Evolutionary conservation across 1,140 invertebrate species (phyloP), one percentile per base, ranked within the genome.

Genomic region (Nasonia vitripennis): DNA sequence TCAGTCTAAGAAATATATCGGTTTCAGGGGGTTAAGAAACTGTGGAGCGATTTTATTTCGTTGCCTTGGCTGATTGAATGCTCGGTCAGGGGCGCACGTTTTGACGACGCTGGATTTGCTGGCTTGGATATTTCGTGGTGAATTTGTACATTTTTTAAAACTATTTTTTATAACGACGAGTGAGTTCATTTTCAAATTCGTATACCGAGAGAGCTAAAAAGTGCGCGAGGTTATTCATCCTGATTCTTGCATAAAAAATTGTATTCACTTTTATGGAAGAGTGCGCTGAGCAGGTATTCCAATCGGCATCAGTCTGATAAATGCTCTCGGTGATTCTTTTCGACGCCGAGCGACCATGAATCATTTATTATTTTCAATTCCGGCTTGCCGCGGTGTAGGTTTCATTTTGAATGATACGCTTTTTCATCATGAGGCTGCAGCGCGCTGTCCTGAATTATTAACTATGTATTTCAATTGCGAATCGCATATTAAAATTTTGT

Each of bases 311-410:
- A 62, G 17, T n/a, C 6, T n/a, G 55, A 62, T 62, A 62, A 62
- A 62, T 62, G 55, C 55, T n/a, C 5, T 17, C 20, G 20, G 4
- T 27, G 55, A 10, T 79, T 68, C 55, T 79, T 31, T 79, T 68
- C 67, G 55, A 4, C 34, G 67, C 2, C 37, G 55, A 37, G 7
- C 67, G 2, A 2, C 55, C 78, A n/a, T 37, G 7, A 62, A 68
- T 68, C 62, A 68, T 79, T 79, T 79, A 41, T 79, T 79, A 79
- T 79, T 79, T 68, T 41, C 20, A 67, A 41, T 68, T 79, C n/a
- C 37, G 9, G 17, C 14, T 68, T 3, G 11, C 27, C n/a, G 34
- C n/a, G 34, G 2, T 23, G 9, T 68, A 20, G 37, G 37, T 79
- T 79, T 11, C n/a, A 67, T 41, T 79, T 79, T 11, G 20, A 67